Base-by-base conservation (phyloP, 2,797 vertebrate genomes). In the Etheostoma nigrum region DNA sequence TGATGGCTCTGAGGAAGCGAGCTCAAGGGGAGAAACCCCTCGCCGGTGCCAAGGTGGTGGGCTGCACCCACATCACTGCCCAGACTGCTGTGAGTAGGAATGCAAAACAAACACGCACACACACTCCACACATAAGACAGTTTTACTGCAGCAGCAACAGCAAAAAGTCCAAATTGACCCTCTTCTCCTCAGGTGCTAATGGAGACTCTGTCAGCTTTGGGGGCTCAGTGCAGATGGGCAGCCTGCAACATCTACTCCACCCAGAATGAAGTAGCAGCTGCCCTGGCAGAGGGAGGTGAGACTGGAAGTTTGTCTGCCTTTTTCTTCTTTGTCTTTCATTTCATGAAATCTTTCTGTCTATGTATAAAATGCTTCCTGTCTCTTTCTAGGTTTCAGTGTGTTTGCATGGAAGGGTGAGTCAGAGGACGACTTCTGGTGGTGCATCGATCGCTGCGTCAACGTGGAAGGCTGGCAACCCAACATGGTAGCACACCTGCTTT, bases 371-470 rank as follows among this genome's bases (percentile, higher is more conserved):
- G 0, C 57, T 14, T 59, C 30, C 30, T 12, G 2, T 59, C 15
- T 58, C 48, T 51, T 51, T 71, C 2, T 82, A 99, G 98, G 98
- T 30, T 97, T 99, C 93, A 97, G 96, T 0, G 98, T 99, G 55
- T 99, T 99, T 78, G 98, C 98, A 18, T 99, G 98, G 98, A 99
- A 99, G 88, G 98, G 98, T 11, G 98, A 99, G 76, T 99, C 98
- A 0, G 98, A 99, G 91, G 98, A 99, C 15, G 98, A 99, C 88
- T 99, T 99, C 92, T 99, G 98, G 98, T 99, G 98, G 98, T 99
- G 98, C 90, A 99, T 99, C 54, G 98, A 99, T 67, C 97, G 98
- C 93, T 99, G 98, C 58, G 97, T 99, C 89, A 99, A 99, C 48
- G 96, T 98, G 10, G 98, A 99, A 65, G 97, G 98, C 27, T 99